These are phyloP conservation scores for Micrasema minimum DNA, from an alignment of 1,140 invertebrate genomes.

Conservation along the genomic window DNA sequence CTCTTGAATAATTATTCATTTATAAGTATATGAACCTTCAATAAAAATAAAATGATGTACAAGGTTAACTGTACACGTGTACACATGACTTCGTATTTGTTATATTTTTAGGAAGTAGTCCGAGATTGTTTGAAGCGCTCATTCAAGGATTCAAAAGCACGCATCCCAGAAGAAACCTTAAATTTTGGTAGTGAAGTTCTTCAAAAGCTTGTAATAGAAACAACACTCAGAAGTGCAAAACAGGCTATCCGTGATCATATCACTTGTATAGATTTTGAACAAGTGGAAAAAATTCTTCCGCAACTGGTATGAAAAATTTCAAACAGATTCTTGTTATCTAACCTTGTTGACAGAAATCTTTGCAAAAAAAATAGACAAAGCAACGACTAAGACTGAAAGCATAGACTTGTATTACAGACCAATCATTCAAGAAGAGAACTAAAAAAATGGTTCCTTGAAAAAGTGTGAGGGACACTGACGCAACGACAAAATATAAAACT, in stretches of 20 bases:
- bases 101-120: conserved; percentile 55
- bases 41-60: background rate
- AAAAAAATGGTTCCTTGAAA: too few relatives aligned
- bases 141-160: conserved; percentile 58
- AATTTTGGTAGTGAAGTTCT: conserved; percentile 62
- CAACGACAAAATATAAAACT: too few relatives aligned
- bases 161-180: conserved; percentile 57
- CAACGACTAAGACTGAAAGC: too few relatives aligned
- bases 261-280: conserved; percentile 60
- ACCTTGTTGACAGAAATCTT: too few relatives aligned
- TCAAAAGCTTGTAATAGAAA: conserved; percentile 65
- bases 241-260: conserved; percentile 62
- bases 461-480: too few relatives aligned
- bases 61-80: too few relatives aligned
- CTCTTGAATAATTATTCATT: too few relatives aligned
- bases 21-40: background rate
- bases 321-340: too few relatives aligned
- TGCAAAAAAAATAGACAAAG: too few relatives aligned
- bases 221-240: conserved; percentile 62
- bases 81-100: background rate
- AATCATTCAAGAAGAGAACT: too few relatives aligned
- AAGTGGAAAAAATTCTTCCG: conserved; percentile 64
- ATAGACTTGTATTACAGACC: too few relatives aligned
- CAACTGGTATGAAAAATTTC: conserved; percentile 61
- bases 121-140: conserved; percentile 58